phyloP scores from a whole-genome alignment of 2,113 vertebrate species.

The Nothoprocta pentlandii region DNA sequence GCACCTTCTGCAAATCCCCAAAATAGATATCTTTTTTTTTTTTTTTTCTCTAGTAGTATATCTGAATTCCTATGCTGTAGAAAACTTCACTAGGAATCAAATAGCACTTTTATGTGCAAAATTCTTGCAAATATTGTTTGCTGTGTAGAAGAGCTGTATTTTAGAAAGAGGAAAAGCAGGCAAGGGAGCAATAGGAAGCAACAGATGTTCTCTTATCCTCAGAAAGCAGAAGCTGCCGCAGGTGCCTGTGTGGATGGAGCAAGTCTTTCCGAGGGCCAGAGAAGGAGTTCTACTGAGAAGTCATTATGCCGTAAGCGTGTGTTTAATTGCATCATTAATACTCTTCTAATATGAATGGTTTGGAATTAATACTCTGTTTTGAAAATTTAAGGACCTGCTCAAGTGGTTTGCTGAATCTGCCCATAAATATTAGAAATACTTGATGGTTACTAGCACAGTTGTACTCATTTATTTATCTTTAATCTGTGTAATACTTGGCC shows the following conservation, averaged over 20 bases:
- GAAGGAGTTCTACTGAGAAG: background rate
- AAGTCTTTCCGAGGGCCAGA: background rate
- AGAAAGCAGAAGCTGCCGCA: background rate
- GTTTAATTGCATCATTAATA: background rate
- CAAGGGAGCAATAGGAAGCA: too few species aligned
- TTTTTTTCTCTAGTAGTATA: background rate
- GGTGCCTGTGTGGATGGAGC: too few species aligned
- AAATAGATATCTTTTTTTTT: background rate
- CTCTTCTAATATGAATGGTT: background rate
- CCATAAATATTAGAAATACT: background rate
- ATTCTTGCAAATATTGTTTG: background rate
- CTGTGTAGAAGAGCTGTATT: background rate
- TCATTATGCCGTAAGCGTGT: background rate
- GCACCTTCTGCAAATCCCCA: background rate
- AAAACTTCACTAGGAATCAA: background rate
- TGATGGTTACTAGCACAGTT: fast-evolving
- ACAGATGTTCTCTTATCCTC: background rate
- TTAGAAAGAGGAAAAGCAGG: background rate
- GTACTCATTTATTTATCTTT: background rate
- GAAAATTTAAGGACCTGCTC: background rate
- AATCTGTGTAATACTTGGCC: background rate
- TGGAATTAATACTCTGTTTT: background rate
- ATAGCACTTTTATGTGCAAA: background rate
- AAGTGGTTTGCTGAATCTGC: background rate
- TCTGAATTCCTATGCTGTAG: background rate